Evolutionary conservation across 2,113 vertebrate species (phyloP).

Genomic region (Pteruthius melanotis): DNA sequence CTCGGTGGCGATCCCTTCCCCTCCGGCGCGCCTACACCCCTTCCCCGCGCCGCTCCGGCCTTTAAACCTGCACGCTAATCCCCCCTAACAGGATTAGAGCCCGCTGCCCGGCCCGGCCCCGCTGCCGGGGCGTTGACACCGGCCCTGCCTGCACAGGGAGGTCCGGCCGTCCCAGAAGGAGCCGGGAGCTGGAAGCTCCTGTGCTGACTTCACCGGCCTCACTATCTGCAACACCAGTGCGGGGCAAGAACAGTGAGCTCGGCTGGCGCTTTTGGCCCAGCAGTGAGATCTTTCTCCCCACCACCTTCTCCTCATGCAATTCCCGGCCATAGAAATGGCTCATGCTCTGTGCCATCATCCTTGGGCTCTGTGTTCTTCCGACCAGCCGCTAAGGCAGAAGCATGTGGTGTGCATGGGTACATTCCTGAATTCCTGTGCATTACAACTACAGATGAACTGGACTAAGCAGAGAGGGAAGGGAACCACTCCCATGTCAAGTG

Average conservation of each 20-base stretch:
- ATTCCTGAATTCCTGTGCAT: neutral
- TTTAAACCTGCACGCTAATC: conserved; percentile 87
- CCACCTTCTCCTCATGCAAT: neutral
- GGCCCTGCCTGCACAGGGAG: neutral
- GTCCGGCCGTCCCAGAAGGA: neutral
- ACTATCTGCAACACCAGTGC: neutral
- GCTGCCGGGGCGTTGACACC: neutral
- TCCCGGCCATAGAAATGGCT: fast-evolving
- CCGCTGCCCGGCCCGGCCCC: neutral
- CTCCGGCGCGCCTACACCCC: neutral
- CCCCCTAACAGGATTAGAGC: conserved; percentile 83
- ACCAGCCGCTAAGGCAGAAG: neutral
- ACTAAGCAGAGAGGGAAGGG: neutral
- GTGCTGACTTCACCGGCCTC: neutral
- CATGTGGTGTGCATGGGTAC: neutral
- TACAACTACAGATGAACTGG: neutral
- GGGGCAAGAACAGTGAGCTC: neutral
- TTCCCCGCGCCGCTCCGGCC: conserved; percentile 65
- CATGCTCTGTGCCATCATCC: neutral
- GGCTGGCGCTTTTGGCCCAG: neutral
- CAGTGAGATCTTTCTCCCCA: neutral
- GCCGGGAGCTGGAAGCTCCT: neutral
- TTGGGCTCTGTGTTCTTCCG: neutral
- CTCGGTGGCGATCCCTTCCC: conserved; percentile 9
- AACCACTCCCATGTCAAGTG: neutral